Evolutionary conservation across 2,888 invertebrate genomes (phyloP).

Genomic region (Norana najaformis): DNA sequence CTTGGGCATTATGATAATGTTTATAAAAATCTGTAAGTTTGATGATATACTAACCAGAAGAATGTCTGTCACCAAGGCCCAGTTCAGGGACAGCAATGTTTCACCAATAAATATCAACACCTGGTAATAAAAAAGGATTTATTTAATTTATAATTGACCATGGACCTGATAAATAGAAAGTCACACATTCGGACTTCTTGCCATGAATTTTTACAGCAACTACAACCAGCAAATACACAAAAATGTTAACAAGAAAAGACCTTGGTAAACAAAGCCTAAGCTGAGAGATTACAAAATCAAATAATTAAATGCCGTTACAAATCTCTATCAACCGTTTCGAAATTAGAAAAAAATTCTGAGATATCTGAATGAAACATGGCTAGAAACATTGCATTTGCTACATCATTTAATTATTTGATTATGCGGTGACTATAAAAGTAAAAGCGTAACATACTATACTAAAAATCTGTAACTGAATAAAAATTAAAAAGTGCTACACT

Average conservation of each 20-base stretch:
- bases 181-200: not conserved
- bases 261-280: not conserved
- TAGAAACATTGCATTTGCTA: too few species aligned
- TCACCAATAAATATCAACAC: slow-evolving; percentile 64
- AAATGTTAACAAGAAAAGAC: not conserved
- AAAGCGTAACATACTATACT: too few species aligned
- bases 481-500: not conserved
- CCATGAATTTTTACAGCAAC: not conserved
- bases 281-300: too few species aligned
- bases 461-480: not conserved
- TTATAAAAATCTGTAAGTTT: not conserved
- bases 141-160: not conserved
- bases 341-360: not conserved
- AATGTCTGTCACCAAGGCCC: slow-evolving; percentile 98
- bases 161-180: not conserved
- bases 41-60: slow-evolving; percentile 73
- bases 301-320: not conserved
- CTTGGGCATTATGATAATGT: too few species aligned
- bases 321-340: not conserved
- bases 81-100: slow-evolving; percentile 85
- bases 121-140: slow-evolving; percentile 49
- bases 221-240: not conserved
- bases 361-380: not conserved
- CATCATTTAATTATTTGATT: too few species aligned
- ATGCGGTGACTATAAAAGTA: too few species aligned